Base-by-base conservation (phyloP, 2,888 invertebrate genomes). In the Ormyrus pomaceus region DNA sequence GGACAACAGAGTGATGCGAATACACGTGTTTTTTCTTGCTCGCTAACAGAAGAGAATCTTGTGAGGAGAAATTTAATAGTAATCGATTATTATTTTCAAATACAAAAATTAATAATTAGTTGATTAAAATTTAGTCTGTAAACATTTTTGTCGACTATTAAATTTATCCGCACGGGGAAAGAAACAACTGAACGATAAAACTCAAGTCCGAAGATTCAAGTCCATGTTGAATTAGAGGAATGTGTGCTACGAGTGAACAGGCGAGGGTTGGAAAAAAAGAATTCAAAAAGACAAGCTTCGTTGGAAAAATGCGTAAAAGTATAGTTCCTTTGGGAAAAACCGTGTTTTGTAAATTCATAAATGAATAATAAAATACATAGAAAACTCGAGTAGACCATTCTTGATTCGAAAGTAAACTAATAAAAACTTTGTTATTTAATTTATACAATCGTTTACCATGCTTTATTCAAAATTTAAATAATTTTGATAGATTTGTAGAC, bases 1-100 rank as follows among this genome's bases (percentile, higher is more conserved):
- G 48, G 59, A 71, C 77, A 74, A 74, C 58, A 66, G 56, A 62
- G 62, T 64, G 72, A 62, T 69, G 55, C 55, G 69, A 19, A 59
- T 53, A 13, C 19, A 62, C n/a, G 11, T 74, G 13, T 77, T 71
- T 65, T 51, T 46, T 58, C 50, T 71, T 65, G 53, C 55, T 51
- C 45, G 50, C 51, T 11, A 75, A 65, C 45, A 8, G 64, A 61
- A 19, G 51, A 34, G 34, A 34, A 34, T 34, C 34, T 34, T 34
- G 34, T 34, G 34, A 34, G 34, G 34, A 34, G 34, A 34, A 34
- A 34, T 34, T 34, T 34, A 34, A 34, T 34, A 34, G 34, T 34
- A 34, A 34, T 34, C 34, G 13, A 34, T 34, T 34, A 34, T 34
- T 34, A 34, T 34, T 34, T 34, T 34, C 2, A 34, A 34, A 34